Base-by-base conservation (phyloP, 2,797 vertebrate genomes). In the Podargus strigoides region DNA sequence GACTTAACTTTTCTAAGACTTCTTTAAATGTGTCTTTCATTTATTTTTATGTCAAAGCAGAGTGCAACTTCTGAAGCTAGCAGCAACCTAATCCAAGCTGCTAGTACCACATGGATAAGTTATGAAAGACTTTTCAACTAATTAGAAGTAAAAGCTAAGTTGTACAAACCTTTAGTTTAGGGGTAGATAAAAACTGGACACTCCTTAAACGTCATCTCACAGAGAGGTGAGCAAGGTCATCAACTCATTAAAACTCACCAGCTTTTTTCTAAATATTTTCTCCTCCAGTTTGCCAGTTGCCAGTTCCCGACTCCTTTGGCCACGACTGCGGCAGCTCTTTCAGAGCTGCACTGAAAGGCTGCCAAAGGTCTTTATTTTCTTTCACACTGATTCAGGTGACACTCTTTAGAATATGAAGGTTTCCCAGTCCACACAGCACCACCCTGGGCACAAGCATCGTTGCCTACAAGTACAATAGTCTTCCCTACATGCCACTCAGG, bases 11-110 rank as follows among this genome's bases (percentile, higher is more conserved):
- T 87, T 94, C 64, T 83, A 60, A 93, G 86, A 93, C 60, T 89
- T 96, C 47, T 84, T 94, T 69, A 74, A 85, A 90, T 68, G 73
- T 88, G 94, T 92, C 37, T 92, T 97, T 97, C 13, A 53, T 87
- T 92, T 94, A 66, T 95, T 93, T 53, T 83, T 63, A 26, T 9
- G 53, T n/a, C 53, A 55, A n/a, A 95, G 80, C 21, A 53, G 74
- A 94, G 78, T 12, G 3, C 89, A 92, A 96, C 41, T 90, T 97
- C 89, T 83, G 62, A 97, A 96, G 56, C 87, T 78, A 87, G 69
- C 74, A 96, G 94, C 76, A 89, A 85, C 62, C 80, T 87, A 53
- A 91, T 77, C 68, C 90, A 91, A 96, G 90, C 86, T 90, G 90
- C 78, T 75, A 52, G 59, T 84, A 89, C 78, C 91, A 87, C 60